Percentiles rank a stretch among this genome's conserved stretches.
Conservation (phyloP, 2,113 vertebrate genomes). For the Planiliza haematocheilus region DNA sequence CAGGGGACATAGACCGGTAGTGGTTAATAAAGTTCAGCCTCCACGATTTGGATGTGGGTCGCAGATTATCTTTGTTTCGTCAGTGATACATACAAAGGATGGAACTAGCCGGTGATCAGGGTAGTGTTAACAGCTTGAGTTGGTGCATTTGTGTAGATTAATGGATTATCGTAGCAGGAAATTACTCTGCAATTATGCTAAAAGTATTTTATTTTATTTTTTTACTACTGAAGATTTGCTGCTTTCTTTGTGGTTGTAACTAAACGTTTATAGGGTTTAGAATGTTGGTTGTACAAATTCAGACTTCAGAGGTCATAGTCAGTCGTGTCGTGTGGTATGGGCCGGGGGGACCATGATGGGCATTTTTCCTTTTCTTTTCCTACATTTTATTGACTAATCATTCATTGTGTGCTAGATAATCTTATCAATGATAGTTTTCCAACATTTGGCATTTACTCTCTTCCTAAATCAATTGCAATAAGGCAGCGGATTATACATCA, state of each 20-base stretch:
- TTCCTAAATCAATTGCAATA: neutral
- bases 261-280: neutral
- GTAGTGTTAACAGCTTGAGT: neutral
- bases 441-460: conserved; percentile 6
- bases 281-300: neutral
- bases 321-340: too few species aligned
- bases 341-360: neutral
- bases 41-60: neutral
- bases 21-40: neutral
- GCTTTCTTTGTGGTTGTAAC: neutral
- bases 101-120: neutral
- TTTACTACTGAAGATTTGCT: neutral
- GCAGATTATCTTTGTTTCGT: neutral
- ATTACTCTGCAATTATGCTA: fast-evolving
- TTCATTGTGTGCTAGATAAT: conserved; percentile 1
- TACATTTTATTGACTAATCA: neutral
- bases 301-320: neutral
- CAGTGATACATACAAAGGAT: neutral
- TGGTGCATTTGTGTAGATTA: neutral
- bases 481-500: conserved; percentile 1
- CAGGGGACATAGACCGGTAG: neutral
- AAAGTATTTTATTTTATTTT: fast-evolving
- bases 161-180: neutral
- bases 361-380: neutral
- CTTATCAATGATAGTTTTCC: neutral